Conservation (phyloP, 64 coral and sea anemone species). For the Dendrophyllia cribrosa region DNA sequence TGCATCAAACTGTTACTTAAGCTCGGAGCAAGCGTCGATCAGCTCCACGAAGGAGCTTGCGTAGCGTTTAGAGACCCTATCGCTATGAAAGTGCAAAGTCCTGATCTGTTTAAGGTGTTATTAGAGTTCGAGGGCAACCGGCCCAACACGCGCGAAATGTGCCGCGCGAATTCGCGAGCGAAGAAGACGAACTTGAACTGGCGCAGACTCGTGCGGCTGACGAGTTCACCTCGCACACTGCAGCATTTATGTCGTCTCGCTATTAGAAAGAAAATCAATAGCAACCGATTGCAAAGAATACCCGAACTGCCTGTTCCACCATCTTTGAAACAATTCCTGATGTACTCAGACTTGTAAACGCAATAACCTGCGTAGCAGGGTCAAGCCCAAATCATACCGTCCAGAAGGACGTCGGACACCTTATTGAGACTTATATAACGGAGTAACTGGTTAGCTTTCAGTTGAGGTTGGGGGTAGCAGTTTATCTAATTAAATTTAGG, state of each 20-base stretch:
- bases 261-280: constrained; percentile 69
- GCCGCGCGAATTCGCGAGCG: background rate
- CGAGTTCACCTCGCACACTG: constrained; percentile 58
- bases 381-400: too few species aligned
- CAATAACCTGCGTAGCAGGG: too few species aligned
- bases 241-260: constrained; percentile 70
- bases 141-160: constrained; percentile 34
- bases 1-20: constrained; percentile 88
- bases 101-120: constrained; percentile 70
- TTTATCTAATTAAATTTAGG: too few species aligned
- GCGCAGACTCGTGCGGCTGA: constrained; percentile 43
- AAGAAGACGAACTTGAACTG: constrained; percentile 47
- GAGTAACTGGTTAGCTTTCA: too few species aligned
- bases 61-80: constrained; percentile 58
- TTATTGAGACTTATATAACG: too few species aligned
- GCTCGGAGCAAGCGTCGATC: constrained; percentile 49
- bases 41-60: constrained; percentile 56
- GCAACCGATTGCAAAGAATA: constrained; percentile 51
- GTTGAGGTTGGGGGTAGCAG: too few species aligned
- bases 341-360: constrained; percentile 68
- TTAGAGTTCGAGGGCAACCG: constrained; percentile 72
- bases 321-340: constrained; percentile 66
- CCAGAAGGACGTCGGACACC: too few species aligned
- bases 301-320: constrained; percentile 68
- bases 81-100: constrained; percentile 25